Evolutionary conservation across 2,113 vertebrate genomes (phyloP).

Genomic region (Hylia prasina): DNA sequence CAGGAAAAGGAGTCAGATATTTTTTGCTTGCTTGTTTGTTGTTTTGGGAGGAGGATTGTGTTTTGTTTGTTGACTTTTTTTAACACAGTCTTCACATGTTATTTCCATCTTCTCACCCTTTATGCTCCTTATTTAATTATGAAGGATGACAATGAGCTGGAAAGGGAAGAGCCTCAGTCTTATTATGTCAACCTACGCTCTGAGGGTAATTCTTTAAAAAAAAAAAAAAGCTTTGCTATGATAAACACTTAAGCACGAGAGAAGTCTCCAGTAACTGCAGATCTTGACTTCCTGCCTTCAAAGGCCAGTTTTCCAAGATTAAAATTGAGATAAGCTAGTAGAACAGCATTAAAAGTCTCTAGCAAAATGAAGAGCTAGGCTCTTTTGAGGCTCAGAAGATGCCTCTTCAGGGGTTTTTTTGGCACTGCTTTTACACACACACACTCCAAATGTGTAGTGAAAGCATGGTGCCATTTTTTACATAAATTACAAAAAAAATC

Average conservation of each 20-base stretch:
- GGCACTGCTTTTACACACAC: background rate
- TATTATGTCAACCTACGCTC: background rate
- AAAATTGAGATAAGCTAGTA: background rate
- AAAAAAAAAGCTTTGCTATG: background rate
- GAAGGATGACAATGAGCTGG: background rate
- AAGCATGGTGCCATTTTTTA: background rate
- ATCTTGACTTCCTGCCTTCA: background rate
- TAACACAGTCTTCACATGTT: background rate
- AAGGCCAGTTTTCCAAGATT: background rate
- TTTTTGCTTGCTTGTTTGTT: background rate
- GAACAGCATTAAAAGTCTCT: background rate
- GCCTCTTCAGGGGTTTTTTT: background rate
- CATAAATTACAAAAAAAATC: background rate
- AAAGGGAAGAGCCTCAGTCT: background rate
- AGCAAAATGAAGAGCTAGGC: background rate
- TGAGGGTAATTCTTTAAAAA: background rate
- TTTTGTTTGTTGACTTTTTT: background rate
- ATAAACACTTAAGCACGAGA: background rate
- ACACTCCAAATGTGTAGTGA: background rate
- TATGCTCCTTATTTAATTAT: background rate
- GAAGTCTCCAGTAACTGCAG: background rate
- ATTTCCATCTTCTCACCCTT: background rate
- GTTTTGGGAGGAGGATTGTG: background rate
- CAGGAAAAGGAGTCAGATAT: background rate
- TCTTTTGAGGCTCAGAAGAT: background rate